A percentile compares a stretch with the other conserved stretches of the same genome.
phyloP scores from a whole-genome alignment of 2,888 invertebrate species.

The Nymphalis urticae region DNA sequence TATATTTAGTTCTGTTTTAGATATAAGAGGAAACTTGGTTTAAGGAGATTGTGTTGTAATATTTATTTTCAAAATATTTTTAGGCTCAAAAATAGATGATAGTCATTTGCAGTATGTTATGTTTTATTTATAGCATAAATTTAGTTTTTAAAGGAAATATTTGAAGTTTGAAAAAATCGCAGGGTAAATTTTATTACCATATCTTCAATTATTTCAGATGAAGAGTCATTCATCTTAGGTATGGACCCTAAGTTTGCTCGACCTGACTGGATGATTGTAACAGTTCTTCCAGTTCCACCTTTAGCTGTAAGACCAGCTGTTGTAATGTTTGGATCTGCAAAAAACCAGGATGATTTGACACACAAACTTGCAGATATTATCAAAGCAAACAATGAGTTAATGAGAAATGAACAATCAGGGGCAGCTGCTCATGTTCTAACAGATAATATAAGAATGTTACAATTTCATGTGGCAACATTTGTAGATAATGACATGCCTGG shows the following conservation, averaged over 20 bases:
- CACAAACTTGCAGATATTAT: constrained; percentile 99
- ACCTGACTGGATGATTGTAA: constrained; percentile 99
- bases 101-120: too few relatives aligned
- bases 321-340: constrained; percentile 99
- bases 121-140: too few relatives aligned
- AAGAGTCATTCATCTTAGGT: constrained; percentile 95
- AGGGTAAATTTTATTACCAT: not conserved
- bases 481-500: constrained; percentile 99
- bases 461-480: constrained; percentile 98
- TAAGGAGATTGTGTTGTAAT: too few relatives aligned
- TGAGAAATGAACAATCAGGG: constrained; percentile 96
- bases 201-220: constrained; percentile 82
- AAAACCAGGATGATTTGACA: constrained; percentile 99
- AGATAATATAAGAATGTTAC: constrained; percentile 98
- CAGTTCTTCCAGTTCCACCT: constrained; percentile 98
- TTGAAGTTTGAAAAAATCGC: too few relatives aligned
- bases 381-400: constrained; percentile 97
- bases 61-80: too few relatives aligned
- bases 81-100: too few relatives aligned
- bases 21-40: too few relatives aligned
- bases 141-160: too few relatives aligned
- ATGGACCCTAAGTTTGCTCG: constrained; percentile 99
- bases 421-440: constrained; percentile 98
- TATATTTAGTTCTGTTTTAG: too few relatives aligned
- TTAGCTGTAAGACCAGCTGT: constrained; percentile 98